phyloP scores from a whole-genome alignment of 2,797 vertebrate genomes.

The Florisuga fusca region DNA sequence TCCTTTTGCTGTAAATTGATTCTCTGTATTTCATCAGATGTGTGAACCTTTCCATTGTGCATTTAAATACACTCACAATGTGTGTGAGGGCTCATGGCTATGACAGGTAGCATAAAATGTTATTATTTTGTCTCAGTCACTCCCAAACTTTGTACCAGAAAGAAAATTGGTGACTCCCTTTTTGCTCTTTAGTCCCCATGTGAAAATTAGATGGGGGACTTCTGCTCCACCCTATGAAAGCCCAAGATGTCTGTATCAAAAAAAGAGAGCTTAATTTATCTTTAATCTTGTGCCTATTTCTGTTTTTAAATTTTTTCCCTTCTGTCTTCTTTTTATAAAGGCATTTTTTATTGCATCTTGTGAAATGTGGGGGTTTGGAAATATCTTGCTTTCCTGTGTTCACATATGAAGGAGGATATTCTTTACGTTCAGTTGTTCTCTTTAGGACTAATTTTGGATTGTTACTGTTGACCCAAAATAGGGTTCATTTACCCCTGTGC shows the following conservation, averaged over 20 bases:
- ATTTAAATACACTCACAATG: background rate
- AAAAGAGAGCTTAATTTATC: background rate
- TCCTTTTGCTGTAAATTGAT: slow-evolving; percentile 23
- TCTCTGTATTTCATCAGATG: slow-evolving; percentile 28
- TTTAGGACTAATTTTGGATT: background rate
- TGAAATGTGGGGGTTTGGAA: background rate
- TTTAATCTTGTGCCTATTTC: background rate
- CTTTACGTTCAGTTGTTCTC: background rate
- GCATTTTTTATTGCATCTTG: background rate
- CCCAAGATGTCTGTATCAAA: background rate
- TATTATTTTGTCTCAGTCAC: background rate
- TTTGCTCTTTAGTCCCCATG: background rate
- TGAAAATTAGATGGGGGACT: background rate
- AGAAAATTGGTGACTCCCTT: background rate
- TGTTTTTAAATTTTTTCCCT: background rate
- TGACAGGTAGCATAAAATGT: background rate
- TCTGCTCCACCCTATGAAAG: background rate
- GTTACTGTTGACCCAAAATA: too few relatives aligned
- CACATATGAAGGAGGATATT: background rate
- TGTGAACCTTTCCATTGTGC: slow-evolving; percentile 25
- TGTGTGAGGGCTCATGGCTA: background rate
- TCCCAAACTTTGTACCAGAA: background rate
- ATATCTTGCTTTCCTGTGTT: background rate
- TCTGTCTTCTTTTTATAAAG: background rate
- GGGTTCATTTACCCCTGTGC: too few relatives aligned